phyloP scores from a whole-genome alignment of 1,140 invertebrate species.

The Drosophila serrata region DNA sequence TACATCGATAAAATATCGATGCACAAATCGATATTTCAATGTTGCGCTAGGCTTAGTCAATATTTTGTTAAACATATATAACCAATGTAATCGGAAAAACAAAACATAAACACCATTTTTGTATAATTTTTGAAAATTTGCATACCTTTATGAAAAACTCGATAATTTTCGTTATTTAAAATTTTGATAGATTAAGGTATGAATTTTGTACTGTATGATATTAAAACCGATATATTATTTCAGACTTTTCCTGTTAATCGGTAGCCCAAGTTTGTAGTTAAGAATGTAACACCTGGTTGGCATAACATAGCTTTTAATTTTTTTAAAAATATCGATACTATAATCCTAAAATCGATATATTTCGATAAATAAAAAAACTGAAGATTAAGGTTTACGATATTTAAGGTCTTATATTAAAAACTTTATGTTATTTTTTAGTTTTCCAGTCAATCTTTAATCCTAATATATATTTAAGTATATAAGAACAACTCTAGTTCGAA shows the following conservation, averaged over 20 bases:
- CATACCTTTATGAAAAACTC: not conserved
- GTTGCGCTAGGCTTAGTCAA: not conserved
- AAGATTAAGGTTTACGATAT: no score
- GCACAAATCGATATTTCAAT: not conserved
- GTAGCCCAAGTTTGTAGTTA: not conserved
- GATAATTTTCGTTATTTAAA: not conserved
- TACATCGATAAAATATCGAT: not conserved
- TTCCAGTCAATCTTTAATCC: no score
- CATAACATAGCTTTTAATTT: no score
- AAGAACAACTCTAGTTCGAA: no score
- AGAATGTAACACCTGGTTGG: no score
- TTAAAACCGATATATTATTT: not conserved
- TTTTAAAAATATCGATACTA: no score
- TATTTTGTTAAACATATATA: not conserved
- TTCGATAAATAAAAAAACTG: no score
- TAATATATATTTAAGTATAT: no score
- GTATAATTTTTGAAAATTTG: not conserved
- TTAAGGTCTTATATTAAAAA: no score
- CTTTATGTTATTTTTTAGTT: no score
- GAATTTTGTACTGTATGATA: not conserved
- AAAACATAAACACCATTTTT: not conserved
- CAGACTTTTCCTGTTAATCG: not conserved
- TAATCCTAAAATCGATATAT: no score
- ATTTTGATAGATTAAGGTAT: no score
- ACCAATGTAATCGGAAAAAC: not conserved